phyloP scores from a whole-genome alignment of 2,797 vertebrate genomes.

The Poliocrania exsul region DNA sequence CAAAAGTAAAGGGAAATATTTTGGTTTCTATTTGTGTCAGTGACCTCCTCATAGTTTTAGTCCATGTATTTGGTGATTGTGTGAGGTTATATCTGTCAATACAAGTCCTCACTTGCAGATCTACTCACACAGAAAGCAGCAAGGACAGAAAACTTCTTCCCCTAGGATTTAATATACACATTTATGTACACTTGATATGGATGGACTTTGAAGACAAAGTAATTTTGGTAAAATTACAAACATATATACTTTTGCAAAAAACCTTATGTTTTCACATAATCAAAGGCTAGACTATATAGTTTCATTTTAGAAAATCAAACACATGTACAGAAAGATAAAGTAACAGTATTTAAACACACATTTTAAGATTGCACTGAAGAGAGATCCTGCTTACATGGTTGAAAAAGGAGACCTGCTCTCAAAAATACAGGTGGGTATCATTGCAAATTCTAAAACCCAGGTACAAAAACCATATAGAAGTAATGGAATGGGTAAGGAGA shows the following conservation, averaged over 20 bases:
- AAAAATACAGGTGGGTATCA: neutral
- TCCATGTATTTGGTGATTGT: neutral
- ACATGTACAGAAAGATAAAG: neutral
- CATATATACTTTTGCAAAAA: neutral
- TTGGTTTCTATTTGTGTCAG: neutral
- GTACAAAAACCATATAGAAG: neutral
- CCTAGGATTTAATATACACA: neutral
- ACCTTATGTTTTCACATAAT: neutral
- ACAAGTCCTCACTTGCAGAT: neutral
- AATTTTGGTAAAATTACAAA: neutral
- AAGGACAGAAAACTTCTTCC: neutral
- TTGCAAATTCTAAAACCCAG: neutral
- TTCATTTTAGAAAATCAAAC: neutral
- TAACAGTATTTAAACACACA: neutral
- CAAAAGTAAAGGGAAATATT: neutral
- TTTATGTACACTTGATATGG: neutral
- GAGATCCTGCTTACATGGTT: neutral
- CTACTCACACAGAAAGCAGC: neutral
- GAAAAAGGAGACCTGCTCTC: neutral
- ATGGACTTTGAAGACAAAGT: neutral
- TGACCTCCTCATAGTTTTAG: neutral
- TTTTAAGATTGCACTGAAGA: neutral
- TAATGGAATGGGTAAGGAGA: neutral
- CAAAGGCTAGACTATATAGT: neutral
- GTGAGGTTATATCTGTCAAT: neutral